Base-by-base conservation (phyloP, 1,140 invertebrate species). In the Drosophila nigromelanica region DNA sequence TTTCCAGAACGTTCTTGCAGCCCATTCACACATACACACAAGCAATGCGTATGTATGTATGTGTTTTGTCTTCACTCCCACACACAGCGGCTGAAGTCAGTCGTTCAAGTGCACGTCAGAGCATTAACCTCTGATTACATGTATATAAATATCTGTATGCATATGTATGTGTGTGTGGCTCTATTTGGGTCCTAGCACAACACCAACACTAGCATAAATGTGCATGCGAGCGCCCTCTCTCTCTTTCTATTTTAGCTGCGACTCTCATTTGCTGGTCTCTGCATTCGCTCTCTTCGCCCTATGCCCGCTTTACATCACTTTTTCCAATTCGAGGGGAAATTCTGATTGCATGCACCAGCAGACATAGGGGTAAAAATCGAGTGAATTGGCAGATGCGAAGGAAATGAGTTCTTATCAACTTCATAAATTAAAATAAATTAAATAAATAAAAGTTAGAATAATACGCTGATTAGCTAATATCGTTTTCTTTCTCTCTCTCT, bases 91-190 rank as follows among this genome's bases (percentile, higher is more conserved):
- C 71, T 73, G 82, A 68, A 79, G 79, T 85, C 80, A 89, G 80
- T 90, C 86, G 86, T 90, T 90, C 89, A 90, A 90, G 89, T 90
- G 89, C 89, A 90, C 79, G 73, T 78, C 77, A 87, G 87, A 78
- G 82, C 89, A 69, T 90, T 90, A 82, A 90, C 82, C 89, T 85
- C 75, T 82, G 58, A 51, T 59, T 66, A 60, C 63, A 42, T 50
- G 8, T 45, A 45, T 58, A 43, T 11, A 54, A 12, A 39, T 55
- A 6, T n/a, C 1, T n/a, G 4, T 55, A 6, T 52, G 14, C 39
- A 8, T 21, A 37, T 52, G 42, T 54, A 27, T 67, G 47, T 66
- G 51, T 61, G 50, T 37, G 24, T 10, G 15, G 40, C 27, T 69
- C 67, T 60, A 58, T 47, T 73, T 68, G 64, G 71, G 74, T 86